Evolutionary conservation across 2,888 invertebrate genomes (phyloP), one percentile per base, ranked within the genome.

Genomic region (Athalia rosae): DNA sequence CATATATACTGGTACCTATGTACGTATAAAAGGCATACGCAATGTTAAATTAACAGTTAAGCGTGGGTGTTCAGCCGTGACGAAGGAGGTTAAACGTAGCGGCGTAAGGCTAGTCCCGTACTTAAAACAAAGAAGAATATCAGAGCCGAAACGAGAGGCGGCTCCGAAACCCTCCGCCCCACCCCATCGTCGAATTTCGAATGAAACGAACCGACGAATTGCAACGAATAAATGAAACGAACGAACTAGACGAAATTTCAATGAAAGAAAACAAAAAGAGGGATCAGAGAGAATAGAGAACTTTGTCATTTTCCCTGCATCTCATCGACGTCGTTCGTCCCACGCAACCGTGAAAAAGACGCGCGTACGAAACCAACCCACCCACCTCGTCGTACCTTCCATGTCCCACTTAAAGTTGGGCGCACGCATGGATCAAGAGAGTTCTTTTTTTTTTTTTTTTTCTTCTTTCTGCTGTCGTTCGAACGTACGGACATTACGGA

Each of bases 11-110:
- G 15, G 5, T 61, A 47, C 15, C 43, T 5, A 64, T 13, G 13
- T 11, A 58, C 58, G n/a, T 11, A 11, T 58, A 58, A 64, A 64
- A 64, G 50, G 48, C 71, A 43, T 41, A 63, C 9, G 71, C 58
- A 58, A 58, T 48, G 50, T 43, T 71, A 58, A 71, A 58, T 28
- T 71, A 71, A 71, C 71, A 71, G 56, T 71, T 71, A 58, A 71
- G 71, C 71, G 71, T 71, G 71, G 71, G 71, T 45, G 71, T 71
- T 71, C 58, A 71, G 71, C 71, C 58, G 71, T 58, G 71, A 71
- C 71, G 58, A 71, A 58, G 58, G 71, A 58, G 71, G 56, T 58
- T 58, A 71, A 71, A 71, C 56, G 71, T 71, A 56, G 71, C 71
- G 56, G 56, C 71, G 45, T 58, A 45, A 56, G 56, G 56, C 71